Base-by-base conservation (phyloP, 2,888 invertebrate species). In the Galeruca laticollis region DNA sequence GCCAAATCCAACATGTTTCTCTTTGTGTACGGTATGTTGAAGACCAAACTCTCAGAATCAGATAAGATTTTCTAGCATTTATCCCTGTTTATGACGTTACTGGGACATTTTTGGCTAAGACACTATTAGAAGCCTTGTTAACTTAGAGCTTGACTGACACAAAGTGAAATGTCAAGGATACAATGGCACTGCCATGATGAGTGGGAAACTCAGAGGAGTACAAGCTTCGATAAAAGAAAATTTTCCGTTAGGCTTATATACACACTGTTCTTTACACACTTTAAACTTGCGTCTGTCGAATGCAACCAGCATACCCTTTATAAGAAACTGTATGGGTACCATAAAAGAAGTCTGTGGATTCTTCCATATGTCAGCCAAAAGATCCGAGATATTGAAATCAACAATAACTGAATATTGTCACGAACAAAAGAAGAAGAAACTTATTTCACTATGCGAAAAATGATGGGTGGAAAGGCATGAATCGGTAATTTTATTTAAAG, bases 171-270 rank as follows among this genome's bases (percentile, higher is more conserved):
- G 64, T 11, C 64, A 64, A 54, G 64, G 61, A 13, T 43, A 61
- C 21, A 47, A 61, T 61, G 64, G 64, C 49, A 54, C 64, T 35
- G 64, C 64, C 26, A 56, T 35, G 13, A 64, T 54, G 56, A 8
- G 56, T 26, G 64, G 56, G 21, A 1, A 20, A 40, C 54, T 56
- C 54, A 54, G 56, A 40, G 64, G 64, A 35, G 40, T 64, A 33
- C 37, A 64, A 35, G 26, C 56, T 21, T 35, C 10, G 6, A 47
- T 20, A 2, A 33, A 15, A 61, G 20, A 18, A 33, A 26, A 26
- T 26, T 26, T n/a, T 8, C 18, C 13, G 20, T 26, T 21, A 2
- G 18, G 6, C 21, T 47, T 26, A 61, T 61, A 40, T 61, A 49
- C 49, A 49, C 49, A n/a, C n/a, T n/a, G n/a, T n/a, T n/a, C n/a